Base-by-base conservation (phyloP, 1,140 invertebrate species). In the Drosophila athabasca region DNA sequence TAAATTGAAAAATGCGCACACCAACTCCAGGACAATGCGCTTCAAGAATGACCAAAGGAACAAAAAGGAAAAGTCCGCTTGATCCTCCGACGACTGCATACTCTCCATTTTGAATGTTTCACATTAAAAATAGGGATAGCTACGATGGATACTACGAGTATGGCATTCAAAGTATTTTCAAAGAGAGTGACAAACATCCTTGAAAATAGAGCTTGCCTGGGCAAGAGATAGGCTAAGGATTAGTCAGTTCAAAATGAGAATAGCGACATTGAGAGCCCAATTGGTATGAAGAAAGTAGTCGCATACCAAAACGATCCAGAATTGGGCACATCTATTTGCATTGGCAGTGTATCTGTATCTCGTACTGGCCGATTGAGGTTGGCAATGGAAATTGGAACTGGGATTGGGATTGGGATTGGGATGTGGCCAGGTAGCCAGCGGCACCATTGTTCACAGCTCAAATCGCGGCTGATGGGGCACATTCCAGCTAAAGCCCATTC, bases 1-100 rank as follows among this genome's bases (percentile, higher is more conserved):
- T 90, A 90, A 90, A 90, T 90, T 90, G 89, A 89, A 90, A 90
- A 90, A 90, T 90, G 61, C 74, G 51, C 69, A 75, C 62, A 75
- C 59, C 58, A 45, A 78, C 65, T 65, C 66, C 74, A 52, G 65
- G 43, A 75, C 65, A 87, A 78, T 71, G 57, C 52, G 44, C 46
- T 51, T 52, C 68, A 82, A 78, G 71, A 58, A 62, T 19, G 52
- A 31, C 9, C 41, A 59, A 71, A 73, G 46, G 48, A 52, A 49
- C 49, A 53, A 43, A 55, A 15, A 22, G 29, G 6, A n/a, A 43
- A 2, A 15, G n/a, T 13, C 3, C 22, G 4, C 1, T 9, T 3
- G 0, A 3, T 11, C 4, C 6, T 19, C 1, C 62, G 62, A 65
- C 15, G 13, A 13, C 11, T 8, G 13, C 0, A 65, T 39, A 22